These are phyloP conservation scores for Ooceraea biroi DNA, from an alignment of 1,140 invertebrate genomes.

Conservation along the genomic window DNA sequence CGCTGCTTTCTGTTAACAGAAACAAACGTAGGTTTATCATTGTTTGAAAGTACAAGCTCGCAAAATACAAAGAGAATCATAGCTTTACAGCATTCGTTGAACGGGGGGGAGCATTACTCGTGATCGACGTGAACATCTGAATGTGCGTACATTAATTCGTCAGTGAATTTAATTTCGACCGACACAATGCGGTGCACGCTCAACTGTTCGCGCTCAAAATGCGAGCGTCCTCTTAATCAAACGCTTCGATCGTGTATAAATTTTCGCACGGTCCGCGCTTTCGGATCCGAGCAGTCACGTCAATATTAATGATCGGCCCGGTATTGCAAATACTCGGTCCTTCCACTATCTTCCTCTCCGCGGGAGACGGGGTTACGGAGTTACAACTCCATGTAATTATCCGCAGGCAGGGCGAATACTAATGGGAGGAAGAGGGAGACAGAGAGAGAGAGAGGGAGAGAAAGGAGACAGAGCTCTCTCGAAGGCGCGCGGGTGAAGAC, in stretches of 20 bases:
- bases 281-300: conserved; percentile 70
- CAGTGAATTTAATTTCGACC: conserved; percentile 29
- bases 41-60: background rate
- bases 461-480: background rate
- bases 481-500: conserved; percentile 44
- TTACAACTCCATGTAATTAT: conserved; percentile 77
- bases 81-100: too few species aligned
- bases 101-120: background rate
- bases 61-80: too few species aligned
- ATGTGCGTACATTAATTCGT: conserved; percentile 30
- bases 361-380: conserved; percentile 67
- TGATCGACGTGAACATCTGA: background rate
- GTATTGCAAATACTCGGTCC: conserved; percentile 65
- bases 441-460: conserved; percentile 65
- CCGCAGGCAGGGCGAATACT: conserved; percentile 75
- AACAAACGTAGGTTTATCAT: background rate
- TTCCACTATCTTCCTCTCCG: conserved; percentile 61
- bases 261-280: conserved; percentile 62
- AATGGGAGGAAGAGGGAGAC: conserved; percentile 74
- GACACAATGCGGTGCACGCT: background rate
- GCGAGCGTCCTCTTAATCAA: conserved; percentile 46
- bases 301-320: conserved; percentile 76
- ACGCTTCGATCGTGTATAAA: conserved; percentile 53
- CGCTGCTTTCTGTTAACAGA: background rate
- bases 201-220: background rate